Base-by-base conservation (phyloP, 2,888 invertebrate species). In the Nemapogon koenigi region DNA sequence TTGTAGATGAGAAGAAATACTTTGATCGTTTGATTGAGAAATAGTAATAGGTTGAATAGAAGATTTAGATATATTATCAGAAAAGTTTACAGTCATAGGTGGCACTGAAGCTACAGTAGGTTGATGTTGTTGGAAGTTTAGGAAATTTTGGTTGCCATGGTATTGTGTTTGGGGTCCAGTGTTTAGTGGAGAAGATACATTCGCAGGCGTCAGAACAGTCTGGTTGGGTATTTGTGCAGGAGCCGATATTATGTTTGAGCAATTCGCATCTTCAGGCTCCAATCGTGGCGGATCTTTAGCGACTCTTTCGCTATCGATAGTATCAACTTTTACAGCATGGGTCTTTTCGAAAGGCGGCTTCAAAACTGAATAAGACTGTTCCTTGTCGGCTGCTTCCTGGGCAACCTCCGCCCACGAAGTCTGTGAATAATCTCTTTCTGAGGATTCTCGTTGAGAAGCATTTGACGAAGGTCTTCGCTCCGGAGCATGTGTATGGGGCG, bases 401-500 rank as follows among this genome's bases (percentile, higher is more conserved):
- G 73, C 49, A 16, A 58, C 64, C 43, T 81, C 81, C 19, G 81
- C 80, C 81, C 81, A 81, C 1, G 79, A 75, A 26, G 73, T 55
- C 55, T 62, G 69, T 10, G 62, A 57, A 43, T 61, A 66, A 51
- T 73, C 72, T 57, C 63, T 81, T 53, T 78, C 80, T 37, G 57
- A 49, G 3, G 79, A 78, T 49, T 83, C 84, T 40, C 75, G 59
- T 43, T 63, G 67, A n/a, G 64, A 54, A 40, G 52, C 39, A 49
- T 59, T 66, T 2, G 75, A 66, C 4, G 64, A 58, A 7, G 75
- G 72, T 59, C 42, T 83, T 72, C 55, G 82, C 75, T 54, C 85
- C 51, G 43, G 81, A 69, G 16, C 81, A 62, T 49, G 58, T 36
- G 51, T 46, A 53, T 59, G 56, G 53, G 62, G 57, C 52, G 69